A percentile compares a stretch with the other conserved stretches of the same genome.
phyloP scores from a whole-genome alignment of 2,888 invertebrate genomes.

The Torymus texanus region DNA sequence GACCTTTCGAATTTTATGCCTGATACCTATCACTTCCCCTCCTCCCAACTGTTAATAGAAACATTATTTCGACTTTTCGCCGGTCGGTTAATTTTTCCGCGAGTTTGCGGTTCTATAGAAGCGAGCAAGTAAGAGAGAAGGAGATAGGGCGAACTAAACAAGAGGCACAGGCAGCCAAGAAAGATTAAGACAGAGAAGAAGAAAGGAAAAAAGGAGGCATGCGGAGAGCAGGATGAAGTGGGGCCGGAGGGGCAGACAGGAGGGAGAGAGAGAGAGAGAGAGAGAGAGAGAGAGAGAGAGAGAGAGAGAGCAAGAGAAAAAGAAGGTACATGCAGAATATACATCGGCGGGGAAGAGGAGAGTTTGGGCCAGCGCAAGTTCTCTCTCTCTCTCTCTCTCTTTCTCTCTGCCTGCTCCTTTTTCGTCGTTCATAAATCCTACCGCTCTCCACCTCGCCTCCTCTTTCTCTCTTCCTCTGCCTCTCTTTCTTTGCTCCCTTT shows the following conservation, averaged over 20 bases:
- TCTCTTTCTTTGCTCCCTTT: slow-evolving; percentile 29
- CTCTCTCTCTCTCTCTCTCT: neutral
- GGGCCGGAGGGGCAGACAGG: slow-evolving; percentile 56
- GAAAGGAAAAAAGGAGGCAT: slow-evolving; percentile 38
- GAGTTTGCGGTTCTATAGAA: too few species aligned
- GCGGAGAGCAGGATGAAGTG: slow-evolving; percentile 62
- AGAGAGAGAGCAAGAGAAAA: slow-evolving; percentile 36
- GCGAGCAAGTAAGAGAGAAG: neutral
- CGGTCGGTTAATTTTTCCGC: neutral
- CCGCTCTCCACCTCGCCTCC: slow-evolving; percentile 47
- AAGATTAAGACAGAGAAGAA: slow-evolving; percentile 58
- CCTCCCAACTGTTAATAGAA: too few species aligned
- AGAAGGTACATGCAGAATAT: slow-evolving; percentile 36
- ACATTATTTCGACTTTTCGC: too few species aligned
- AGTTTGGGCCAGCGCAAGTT: neutral
- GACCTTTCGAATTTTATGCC: too few species aligned
- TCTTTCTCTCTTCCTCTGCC: slow-evolving; percentile 42
- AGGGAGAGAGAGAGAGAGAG: slow-evolving; percentile 60
- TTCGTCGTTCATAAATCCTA: slow-evolving; percentile 71
- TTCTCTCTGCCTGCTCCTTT: slow-evolving; percentile 59
- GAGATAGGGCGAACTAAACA: neutral
- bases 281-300: slow-evolving; percentile 60
- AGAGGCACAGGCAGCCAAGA: slow-evolving; percentile 17
- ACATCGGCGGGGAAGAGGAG: slow-evolving; percentile 2
- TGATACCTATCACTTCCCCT: too few species aligned